Conservation (phyloP, 2,888 invertebrate genomes). For the Diloba caeruleocephala region DNA sequence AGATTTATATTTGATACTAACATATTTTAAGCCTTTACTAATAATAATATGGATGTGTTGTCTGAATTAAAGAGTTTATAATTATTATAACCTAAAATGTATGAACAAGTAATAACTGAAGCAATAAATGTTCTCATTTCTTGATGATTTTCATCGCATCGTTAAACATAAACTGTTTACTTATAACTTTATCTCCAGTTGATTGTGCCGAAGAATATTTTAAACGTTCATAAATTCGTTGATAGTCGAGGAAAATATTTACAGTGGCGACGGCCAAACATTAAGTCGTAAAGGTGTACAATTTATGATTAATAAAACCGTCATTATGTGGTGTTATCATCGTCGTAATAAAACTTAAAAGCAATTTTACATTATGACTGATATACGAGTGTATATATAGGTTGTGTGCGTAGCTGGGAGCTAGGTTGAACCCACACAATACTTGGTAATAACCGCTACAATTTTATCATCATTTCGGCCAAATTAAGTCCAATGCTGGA, state of each 20-base stretch:
- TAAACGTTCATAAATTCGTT: slow-evolving; percentile 66
- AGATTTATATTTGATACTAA: no score
- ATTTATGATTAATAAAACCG: slow-evolving; percentile 70
- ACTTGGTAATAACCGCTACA: slow-evolving; percentile 1
- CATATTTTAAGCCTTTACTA: no score
- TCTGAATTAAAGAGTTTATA: no score
- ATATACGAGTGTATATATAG: slow-evolving; percentile 21
- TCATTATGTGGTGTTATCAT: slow-evolving; percentile 55
- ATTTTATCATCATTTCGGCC: no score
- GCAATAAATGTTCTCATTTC: neutral
- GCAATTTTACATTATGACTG: slow-evolving; percentile 45
- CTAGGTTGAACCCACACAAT: slow-evolving; percentile 9
- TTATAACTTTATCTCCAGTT: slow-evolving; percentile 51
- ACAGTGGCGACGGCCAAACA: slow-evolving; percentile 53
- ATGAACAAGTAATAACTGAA: slow-evolving; percentile 1
- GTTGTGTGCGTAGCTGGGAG: slow-evolving; percentile 2
- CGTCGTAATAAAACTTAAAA: slow-evolving; percentile 53
- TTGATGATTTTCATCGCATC: slow-evolving; percentile 16
- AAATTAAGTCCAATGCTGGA: no score
- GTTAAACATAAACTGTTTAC: slow-evolving; percentile 29
- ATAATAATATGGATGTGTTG: no score
- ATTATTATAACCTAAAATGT: neutral
- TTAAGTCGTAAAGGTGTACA: slow-evolving; percentile 69
- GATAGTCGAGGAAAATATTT: slow-evolving; percentile 66
- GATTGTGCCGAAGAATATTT: slow-evolving; percentile 50